These are phyloP conservation scores for Diachrysia chrysitis DNA, from an alignment of 2,888 invertebrate genomes.

Conservation along the genomic window DNA sequence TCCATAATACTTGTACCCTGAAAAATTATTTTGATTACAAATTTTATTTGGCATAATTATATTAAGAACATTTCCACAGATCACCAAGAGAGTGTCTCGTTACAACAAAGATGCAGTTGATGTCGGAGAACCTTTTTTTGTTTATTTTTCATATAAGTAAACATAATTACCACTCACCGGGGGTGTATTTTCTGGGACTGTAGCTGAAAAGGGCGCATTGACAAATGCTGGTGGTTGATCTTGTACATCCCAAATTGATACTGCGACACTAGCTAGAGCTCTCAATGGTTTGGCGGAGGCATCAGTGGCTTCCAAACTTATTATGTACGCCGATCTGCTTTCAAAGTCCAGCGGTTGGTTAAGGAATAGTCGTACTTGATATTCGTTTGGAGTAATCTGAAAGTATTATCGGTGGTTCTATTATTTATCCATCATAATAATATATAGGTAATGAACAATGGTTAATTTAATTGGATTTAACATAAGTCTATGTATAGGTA, in stretches of 20 bases:
- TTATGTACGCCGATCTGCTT: conserved; percentile 92
- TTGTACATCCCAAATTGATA: conserved; percentile 93
- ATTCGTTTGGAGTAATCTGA: conserved; percentile 91
- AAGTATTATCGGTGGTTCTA: conserved; percentile 44
- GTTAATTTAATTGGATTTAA: too few species aligned
- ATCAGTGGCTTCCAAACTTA: conserved; percentile 92
- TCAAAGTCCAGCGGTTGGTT: conserved; percentile 93
- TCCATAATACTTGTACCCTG: conserved; percentile 91
- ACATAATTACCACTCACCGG: conserved; percentile 77
- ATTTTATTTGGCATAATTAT: not conserved
- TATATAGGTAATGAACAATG: too few species aligned
- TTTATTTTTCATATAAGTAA: not conserved
- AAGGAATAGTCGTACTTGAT: conserved; percentile 91
- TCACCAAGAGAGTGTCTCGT: too few species aligned
- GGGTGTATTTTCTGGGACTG: conserved; percentile 92
- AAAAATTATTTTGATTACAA: conserved; percentile 37
- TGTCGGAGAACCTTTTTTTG: too few species aligned
- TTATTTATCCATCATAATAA: too few species aligned
- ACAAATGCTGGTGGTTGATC: conserved; percentile 95
- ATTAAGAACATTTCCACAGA: too few species aligned
- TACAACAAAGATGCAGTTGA: too few species aligned
- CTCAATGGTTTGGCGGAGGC: conserved; percentile 90
- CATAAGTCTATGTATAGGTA: not conserved
- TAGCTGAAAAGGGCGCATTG: conserved; percentile 94
- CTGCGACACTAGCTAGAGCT: conserved; percentile 92